phyloP scores from a whole-genome alignment of 1,140 invertebrate species.

The Drosophila pruinosa region DNA sequence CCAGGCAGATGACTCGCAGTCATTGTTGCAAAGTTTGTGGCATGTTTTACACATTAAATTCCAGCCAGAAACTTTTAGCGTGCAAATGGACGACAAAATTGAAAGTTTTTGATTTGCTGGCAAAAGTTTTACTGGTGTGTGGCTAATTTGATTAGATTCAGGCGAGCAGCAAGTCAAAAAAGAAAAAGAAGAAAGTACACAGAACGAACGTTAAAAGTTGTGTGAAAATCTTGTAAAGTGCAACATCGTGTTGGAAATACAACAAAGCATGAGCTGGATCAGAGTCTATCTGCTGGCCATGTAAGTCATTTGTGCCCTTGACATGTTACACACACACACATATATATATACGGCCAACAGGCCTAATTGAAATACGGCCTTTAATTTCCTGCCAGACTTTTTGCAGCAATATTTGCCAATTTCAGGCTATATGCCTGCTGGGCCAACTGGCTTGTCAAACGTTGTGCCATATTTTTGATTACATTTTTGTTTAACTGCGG shows the following conservation, averaged over 20 bases:
- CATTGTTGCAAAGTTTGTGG: slow-evolving; percentile 17
- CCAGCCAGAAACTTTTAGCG: slow-evolving; percentile 3
- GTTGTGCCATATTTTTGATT: slow-evolving; percentile 7
- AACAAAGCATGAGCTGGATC: not conserved
- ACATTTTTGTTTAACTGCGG: not conserved
- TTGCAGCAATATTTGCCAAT: slow-evolving; percentile 18
- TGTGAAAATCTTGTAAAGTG: slow-evolving; percentile 42
- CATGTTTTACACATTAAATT: slow-evolving; percentile 30
- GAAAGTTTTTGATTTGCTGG: slow-evolving; percentile 48
- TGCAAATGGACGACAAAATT: slow-evolving; percentile 37
- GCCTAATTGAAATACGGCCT: slow-evolving; percentile 32
- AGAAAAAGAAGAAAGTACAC: not conserved
- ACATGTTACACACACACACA: slow-evolving; percentile 3
- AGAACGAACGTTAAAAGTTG: not conserved
- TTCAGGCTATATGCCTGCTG: slow-evolving; percentile 8
- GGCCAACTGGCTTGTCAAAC: not conserved
- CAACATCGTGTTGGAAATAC: slow-evolving; percentile 29
- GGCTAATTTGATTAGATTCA: slow-evolving; percentile 65
- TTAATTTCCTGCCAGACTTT: slow-evolving; percentile 41
- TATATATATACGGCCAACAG: not conserved
- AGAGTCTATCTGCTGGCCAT: slow-evolving; percentile 1
- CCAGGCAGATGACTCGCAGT: not conserved
- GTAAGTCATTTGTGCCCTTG: slow-evolving; percentile 32
- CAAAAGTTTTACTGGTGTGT: slow-evolving; percentile 41
- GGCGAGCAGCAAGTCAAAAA: slow-evolving; percentile 22